Evolutionary conservation across 2,888 invertebrate genomes (phyloP), one percentile per base, ranked within the genome.

Genomic region (Chrysomela aeneicollis): DNA sequence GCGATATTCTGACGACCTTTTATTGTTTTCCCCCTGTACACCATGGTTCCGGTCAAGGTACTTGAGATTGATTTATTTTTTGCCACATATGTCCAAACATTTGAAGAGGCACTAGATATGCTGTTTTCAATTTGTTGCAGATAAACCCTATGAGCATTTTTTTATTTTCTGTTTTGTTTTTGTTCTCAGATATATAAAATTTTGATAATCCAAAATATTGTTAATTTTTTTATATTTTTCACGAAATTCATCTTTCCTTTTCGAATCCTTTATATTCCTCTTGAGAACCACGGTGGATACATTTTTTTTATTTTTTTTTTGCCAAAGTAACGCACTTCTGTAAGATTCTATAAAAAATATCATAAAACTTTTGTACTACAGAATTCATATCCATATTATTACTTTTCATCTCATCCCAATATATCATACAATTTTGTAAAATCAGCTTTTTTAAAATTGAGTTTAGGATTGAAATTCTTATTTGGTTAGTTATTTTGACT

Each of bases 381-480:
- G 49, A 47, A 47, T 49, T 49, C 8, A 21, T 49, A 49, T 49
- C 21, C 6, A 49, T 3, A 18, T 49, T 22, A 19, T 21, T 19
- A 47, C n/a, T 3, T 49, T 19, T 19, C 22, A 49, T 15, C 49
- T 19, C 49, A 49, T 42, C 42, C 15, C 42, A 42, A 15, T 3
- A 51, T 26, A n/a, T 26, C 21, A 26, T 51, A 53, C 53, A 53
- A 32, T 53, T 53, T 32, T 35, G 53, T 35, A 12, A 53, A 53
- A 51, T 51, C 26, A n/a, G 51, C 51, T 26, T 51, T 51, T 26
- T 51, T 51, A 5, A 26, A 51, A 26, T 51, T 51, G n/a, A 50
- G 15, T 50, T 50, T 19, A 19, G 50, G 50, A 17, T 50, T 19
- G 50, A 19, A 50, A 50, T 51, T 22, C 50, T 50, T 21, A 50